Conservation (phyloP, 2,888 invertebrate species). For the Monochamus alternatus region DNA sequence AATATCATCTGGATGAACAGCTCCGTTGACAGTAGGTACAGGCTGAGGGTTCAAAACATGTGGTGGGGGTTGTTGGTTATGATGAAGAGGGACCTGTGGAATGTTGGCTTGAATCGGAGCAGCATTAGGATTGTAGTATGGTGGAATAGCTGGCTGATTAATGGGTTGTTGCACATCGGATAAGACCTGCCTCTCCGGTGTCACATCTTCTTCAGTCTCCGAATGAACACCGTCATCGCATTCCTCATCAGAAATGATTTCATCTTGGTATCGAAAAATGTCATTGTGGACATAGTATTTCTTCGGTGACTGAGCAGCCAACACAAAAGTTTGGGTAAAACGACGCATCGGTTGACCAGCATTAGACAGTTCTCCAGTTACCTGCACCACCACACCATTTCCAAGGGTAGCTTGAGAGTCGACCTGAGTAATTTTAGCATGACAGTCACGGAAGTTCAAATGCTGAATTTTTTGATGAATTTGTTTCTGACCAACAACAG, state of each 20-base stretch:
- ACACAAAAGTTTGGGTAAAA: slow-evolving; percentile 98
- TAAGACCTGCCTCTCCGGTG: slow-evolving; percentile 54
- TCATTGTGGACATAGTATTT: slow-evolving; percentile 99
- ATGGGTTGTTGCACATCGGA: slow-evolving; percentile 63
- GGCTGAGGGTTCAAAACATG: slow-evolving; percentile 64
- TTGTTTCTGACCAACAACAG: slow-evolving; percentile 92
- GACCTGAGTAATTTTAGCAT: slow-evolving; percentile 97
- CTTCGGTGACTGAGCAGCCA: slow-evolving; percentile 96
- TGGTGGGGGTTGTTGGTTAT: slow-evolving; percentile 65
- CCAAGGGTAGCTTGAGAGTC: slow-evolving; percentile 90
- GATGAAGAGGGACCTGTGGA: slow-evolving; percentile 50
- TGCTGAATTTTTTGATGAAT: slow-evolving; percentile 97
- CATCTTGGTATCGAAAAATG: slow-evolving; percentile 96
- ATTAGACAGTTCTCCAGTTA: slow-evolving; percentile 97
- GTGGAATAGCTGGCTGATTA: slow-evolving; percentile 64
- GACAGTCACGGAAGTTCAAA: slow-evolving; percentile 96
- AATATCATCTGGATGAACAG: slow-evolving; percentile 69
- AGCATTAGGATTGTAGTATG: slow-evolving; percentile 62
- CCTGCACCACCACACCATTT: slow-evolving; percentile 96
- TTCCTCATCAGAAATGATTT: slow-evolving; percentile 78
- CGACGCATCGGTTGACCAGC: slow-evolving; percentile 97
- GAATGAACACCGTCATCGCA: slow-evolving; percentile 75
- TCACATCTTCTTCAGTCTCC: slow-evolving; percentile 79
- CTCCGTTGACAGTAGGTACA: slow-evolving; percentile 68
- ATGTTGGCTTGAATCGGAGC: slow-evolving; percentile 62